A percentile compares a stretch with the other conserved stretches of the same genome.
Conservation (phyloP, 1,140 invertebrate genomes). For the Drosophila athabasca region DNA sequence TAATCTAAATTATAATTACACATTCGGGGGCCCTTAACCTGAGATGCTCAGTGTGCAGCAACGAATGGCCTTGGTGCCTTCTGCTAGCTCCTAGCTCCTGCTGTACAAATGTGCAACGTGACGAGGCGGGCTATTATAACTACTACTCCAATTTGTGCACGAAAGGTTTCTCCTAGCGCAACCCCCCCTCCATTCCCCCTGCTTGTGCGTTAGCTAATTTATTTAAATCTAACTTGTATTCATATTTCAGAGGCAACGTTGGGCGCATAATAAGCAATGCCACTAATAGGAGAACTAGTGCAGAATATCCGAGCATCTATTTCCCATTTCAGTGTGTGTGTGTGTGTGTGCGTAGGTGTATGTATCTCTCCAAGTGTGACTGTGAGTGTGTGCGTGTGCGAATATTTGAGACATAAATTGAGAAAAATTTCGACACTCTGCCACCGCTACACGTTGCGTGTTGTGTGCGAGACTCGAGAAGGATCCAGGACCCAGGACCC, state of each 20-base stretch:
- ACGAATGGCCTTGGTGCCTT: no score
- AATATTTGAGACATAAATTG: slow-evolving; percentile 78
- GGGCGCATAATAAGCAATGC: slow-evolving; percentile 69
- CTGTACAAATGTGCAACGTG: no score
- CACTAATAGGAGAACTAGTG: neutral
- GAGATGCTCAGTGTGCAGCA: no score
- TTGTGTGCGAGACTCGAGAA: slow-evolving; percentile 7
- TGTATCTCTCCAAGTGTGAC: neutral
- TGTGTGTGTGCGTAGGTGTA: slow-evolving; percentile 10
- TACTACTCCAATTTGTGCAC: slow-evolving; percentile 5
- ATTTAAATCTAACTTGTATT: slow-evolving; percentile 79
- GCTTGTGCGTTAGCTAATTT: slow-evolving; percentile 68
- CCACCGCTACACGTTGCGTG: slow-evolving; percentile 45
- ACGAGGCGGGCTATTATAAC: neutral
- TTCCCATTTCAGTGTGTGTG: slow-evolving; percentile 21
- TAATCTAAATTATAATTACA: no score
- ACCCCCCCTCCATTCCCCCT: neutral
- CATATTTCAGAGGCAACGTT: slow-evolving; percentile 70
- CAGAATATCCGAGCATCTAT: slow-evolving; percentile 11
- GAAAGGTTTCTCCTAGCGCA: slow-evolving; percentile 10
- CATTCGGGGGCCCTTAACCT: no score
- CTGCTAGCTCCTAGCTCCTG: no score
- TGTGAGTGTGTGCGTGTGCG: slow-evolving; percentile 47
- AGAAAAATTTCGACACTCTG: slow-evolving; percentile 54
- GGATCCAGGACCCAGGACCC: slow-evolving; percentile 12